Conservation (phyloP, 2,888 invertebrate species). For the Torymus aiolomorphi region DNA sequence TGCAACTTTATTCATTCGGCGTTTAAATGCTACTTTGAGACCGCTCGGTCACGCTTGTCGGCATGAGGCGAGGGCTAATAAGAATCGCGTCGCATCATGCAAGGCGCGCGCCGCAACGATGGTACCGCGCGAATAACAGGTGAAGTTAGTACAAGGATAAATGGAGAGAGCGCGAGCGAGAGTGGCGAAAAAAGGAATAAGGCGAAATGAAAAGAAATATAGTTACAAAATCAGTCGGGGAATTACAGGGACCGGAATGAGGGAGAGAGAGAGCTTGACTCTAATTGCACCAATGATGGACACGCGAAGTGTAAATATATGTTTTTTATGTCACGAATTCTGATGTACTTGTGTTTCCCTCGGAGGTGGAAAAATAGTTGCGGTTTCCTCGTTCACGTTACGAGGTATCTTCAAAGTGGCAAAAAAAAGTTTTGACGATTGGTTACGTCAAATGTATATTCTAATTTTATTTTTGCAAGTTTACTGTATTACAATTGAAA, state of each 20-base stretch:
- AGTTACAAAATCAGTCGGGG: too few species aligned
- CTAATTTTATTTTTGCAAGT: too few species aligned
- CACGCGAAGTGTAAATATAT: constrained; percentile 34
- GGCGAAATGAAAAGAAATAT: constrained; percentile 23
- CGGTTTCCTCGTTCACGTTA: not conserved
- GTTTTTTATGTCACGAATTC: not conserved
- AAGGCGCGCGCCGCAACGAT: not conserved
- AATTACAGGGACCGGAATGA: not conserved
- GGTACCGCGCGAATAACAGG: not conserved
- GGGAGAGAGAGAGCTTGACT: constrained; percentile 1
- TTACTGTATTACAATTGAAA: too few species aligned
- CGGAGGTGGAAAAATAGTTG: not conserved
- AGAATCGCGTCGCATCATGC: not conserved
- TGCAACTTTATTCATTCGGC: too few species aligned
- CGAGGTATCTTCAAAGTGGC: too few species aligned
- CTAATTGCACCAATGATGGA: constrained; percentile 23
- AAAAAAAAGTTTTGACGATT: too few species aligned
- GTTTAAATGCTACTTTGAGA: not conserved
- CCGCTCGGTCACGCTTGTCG: not conserved
- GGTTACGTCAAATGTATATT: too few species aligned
- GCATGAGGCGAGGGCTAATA: not conserved
- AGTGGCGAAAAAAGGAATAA: not conserved
- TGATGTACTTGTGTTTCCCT: not conserved
- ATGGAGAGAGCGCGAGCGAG: not conserved
- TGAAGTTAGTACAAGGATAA: not conserved